Conservation (phyloP, 1,140 invertebrate genomes). For the Papilio glaucus region DNA sequence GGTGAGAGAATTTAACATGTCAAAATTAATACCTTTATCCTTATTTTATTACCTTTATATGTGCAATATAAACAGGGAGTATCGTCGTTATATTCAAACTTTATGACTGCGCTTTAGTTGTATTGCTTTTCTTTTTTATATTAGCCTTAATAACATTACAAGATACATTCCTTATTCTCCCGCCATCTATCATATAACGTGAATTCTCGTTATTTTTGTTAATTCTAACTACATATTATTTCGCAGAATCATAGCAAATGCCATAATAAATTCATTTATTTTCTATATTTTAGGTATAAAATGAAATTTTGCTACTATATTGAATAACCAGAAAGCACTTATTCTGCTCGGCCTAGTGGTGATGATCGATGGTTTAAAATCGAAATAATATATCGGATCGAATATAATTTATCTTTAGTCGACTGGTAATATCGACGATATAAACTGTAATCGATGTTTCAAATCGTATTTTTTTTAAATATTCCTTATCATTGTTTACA, state of each 20-base stretch:
- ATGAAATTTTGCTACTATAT: constrained; percentile 3
- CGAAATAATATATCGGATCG: too few relatives aligned
- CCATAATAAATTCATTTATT: background rate
- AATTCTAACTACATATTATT: background rate
- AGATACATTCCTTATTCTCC: background rate
- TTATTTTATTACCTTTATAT: too few relatives aligned
- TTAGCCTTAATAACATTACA: background rate
- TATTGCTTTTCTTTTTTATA: background rate
- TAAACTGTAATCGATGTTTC: background rate
- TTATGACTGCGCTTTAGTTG: background rate
- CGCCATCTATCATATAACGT: background rate
- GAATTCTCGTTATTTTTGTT: background rate
- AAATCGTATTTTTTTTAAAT: background rate
- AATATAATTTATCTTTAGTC: too few relatives aligned
- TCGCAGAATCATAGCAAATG: background rate
- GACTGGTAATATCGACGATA: too few relatives aligned
- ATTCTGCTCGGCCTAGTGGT: constrained; percentile 4
- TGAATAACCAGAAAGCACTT: background rate
- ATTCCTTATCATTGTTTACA: background rate
- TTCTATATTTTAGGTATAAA: background rate
- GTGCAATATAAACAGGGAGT: too few relatives aligned
- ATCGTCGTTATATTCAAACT: background rate
- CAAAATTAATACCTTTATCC: too few relatives aligned
- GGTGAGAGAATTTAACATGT: too few relatives aligned
- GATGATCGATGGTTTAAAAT: background rate